A percentile compares a stretch with the other conserved stretches of the same genome.
Evolutionary conservation across 2,113 vertebrate genomes (phyloP).

Genomic region (Hydrochoerus hydrochaeris): DNA sequence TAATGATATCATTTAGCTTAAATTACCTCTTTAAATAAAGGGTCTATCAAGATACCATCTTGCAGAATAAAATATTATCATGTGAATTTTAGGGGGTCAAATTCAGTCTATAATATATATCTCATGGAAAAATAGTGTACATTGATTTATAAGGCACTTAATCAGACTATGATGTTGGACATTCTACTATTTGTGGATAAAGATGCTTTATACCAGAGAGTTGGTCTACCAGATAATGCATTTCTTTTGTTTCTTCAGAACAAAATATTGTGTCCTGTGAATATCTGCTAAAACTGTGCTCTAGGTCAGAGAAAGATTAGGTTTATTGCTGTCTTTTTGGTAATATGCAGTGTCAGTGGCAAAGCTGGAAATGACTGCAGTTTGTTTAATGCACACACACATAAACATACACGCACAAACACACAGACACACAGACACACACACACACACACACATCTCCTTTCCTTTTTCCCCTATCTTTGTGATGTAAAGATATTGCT

Average conservation of each 20-base stretch:
- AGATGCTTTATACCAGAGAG: background rate
- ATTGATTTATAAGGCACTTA: background rate
- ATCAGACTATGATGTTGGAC: background rate
- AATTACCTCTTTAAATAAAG: background rate
- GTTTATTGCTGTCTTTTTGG: background rate
- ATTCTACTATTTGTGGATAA: background rate
- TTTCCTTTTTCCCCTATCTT: background rate
- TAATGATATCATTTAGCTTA: background rate
- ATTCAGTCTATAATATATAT: background rate
- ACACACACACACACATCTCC: background rate
- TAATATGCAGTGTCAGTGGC: background rate
- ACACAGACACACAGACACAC: background rate
- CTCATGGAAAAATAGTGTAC: background rate
- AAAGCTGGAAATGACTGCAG: background rate
- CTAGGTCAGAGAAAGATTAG: background rate
- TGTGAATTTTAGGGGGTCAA: background rate
- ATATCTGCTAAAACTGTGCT: background rate
- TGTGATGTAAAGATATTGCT: background rate
- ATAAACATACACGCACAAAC: background rate
- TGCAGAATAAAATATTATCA: background rate
- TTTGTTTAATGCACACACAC: background rate
- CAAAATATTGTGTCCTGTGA: background rate
- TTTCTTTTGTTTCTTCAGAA: background rate
- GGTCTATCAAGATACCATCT: background rate
- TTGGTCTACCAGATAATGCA: background rate